A percentile compares a stretch with the other conserved stretches of the same genome.
These are phyloP conservation scores for Pagetopsis macropterus DNA, from an alignment of 2,797 vertebrate species.

Conservation along the genomic window DNA sequence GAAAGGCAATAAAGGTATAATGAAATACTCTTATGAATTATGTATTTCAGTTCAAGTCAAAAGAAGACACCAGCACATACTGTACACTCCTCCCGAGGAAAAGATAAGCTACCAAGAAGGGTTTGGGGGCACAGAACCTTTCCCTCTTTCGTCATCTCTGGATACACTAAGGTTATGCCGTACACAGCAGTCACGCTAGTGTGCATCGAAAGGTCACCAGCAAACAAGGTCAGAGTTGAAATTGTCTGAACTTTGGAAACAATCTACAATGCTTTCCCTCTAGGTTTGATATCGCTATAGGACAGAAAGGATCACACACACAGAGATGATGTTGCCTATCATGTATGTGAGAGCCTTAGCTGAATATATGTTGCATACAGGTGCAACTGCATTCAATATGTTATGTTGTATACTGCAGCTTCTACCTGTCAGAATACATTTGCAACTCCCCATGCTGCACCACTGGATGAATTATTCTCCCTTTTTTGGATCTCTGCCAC, in stretches of 20 bases:
- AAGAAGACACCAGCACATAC: not conserved
- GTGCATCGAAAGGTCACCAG: not conserved
- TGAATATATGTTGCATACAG: not conserved
- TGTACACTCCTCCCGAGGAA: conserved; percentile 3
- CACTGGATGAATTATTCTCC: conserved; percentile 37
- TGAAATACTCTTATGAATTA: conserved; percentile 27
- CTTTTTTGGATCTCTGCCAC: conserved; percentile 47
- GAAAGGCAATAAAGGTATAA: conserved; percentile 19
- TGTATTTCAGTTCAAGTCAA: conserved; percentile 31
- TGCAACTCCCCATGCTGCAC: conserved; percentile 27
- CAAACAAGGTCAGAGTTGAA: conserved; percentile 6
- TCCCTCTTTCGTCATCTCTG: not conserved
- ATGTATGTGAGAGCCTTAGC: not conserved
- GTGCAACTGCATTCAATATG: not conserved
- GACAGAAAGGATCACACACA: not conserved
- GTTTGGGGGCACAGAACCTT: not conserved
- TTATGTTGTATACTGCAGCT: not conserved
- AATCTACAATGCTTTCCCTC: not conserved
- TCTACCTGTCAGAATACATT: conserved; percentile 44
- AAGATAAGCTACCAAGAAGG: not conserved
- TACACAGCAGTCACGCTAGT: not conserved
- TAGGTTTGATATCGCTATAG: not conserved
- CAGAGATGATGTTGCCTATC: not conserved
- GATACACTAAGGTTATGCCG: not conserved
- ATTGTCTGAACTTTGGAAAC: not conserved